Conservation (phyloP, 1,140 invertebrate species). For the Eupristina koningsbergeri region DNA sequence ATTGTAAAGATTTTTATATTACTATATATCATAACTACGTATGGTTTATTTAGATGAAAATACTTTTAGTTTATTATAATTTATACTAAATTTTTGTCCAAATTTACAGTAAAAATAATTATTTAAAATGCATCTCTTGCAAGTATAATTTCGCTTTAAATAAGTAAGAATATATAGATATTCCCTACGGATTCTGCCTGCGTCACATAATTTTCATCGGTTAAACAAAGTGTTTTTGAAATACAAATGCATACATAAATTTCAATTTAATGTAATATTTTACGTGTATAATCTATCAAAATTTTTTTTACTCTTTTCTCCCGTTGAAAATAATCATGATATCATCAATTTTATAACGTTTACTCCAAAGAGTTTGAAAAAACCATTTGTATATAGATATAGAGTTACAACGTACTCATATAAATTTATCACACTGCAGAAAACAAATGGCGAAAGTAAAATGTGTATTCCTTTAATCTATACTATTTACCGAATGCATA, state of each 20-base stretch:
- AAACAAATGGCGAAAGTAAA: slow-evolving; percentile 4
- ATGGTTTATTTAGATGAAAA: too few species aligned
- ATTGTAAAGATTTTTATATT: too few species aligned
- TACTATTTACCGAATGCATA: not conserved
- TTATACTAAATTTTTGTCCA: too few species aligned
- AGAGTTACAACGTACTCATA: not conserved
- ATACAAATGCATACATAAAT: not conserved
- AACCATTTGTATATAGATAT: not conserved
- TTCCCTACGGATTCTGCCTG: not conserved
- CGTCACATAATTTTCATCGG: not conserved
- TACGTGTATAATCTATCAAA: not conserved
- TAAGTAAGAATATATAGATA: not conserved
- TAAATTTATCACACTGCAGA: too few species aligned
- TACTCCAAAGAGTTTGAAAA: too few species aligned
- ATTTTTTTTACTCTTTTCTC: not conserved
- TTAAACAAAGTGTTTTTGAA: not conserved
- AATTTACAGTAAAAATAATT: too few species aligned
- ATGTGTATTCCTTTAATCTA: slow-evolving; percentile 27
- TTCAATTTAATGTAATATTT: too few species aligned
- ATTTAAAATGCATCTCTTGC: too few species aligned
- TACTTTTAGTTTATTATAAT: too few species aligned
- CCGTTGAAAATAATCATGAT: slow-evolving; percentile 6
- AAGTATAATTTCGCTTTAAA: too few species aligned
- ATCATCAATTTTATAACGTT: slow-evolving; percentile 23
- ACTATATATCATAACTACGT: too few species aligned